Conservation (phyloP, 2,888 invertebrate species). For the Andrena flavipes region DNA sequence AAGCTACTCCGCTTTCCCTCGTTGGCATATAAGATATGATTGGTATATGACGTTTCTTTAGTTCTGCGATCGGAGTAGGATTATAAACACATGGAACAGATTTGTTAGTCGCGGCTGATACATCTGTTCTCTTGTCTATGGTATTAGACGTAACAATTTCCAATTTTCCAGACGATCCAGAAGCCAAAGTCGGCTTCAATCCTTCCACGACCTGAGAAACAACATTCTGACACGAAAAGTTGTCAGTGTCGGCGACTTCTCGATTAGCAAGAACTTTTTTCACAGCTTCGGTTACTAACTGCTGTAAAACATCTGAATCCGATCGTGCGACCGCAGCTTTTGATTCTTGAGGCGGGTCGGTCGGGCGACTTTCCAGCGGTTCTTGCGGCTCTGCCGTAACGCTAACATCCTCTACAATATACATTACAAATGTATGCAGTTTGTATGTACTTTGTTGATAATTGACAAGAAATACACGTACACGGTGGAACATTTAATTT, state of each 20-base stretch:
- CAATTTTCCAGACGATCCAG: conserved; percentile 39
- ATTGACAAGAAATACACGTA: neutral
- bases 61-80: conserved; percentile 89
- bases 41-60: conserved; percentile 85
- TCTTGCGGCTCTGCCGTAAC: conserved; percentile 59
- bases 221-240: conserved; percentile 85
- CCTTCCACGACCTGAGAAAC: conserved; percentile 86
- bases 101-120: conserved; percentile 77
- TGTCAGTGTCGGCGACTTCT: conserved; percentile 84
- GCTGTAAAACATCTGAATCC: conserved; percentile 86
- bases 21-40: conserved; percentile 81
- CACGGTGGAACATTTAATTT: neutral
- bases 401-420: conserved; percentile 75
- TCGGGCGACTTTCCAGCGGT: conserved; percentile 65
- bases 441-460: neutral
- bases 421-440: neutral
- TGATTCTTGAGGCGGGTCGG: conserved; percentile 68
- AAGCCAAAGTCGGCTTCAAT: conserved; percentile 82
- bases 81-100: conserved; percentile 85
- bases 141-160: conserved; percentile 30
- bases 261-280: conserved; percentile 87
- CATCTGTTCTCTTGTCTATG: conserved; percentile 68
- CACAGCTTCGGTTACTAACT: conserved; percentile 88
- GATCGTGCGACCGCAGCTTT: conserved; percentile 83
- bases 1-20: conserved; percentile 79